phyloP scores from a whole-genome alignment of 2,888 invertebrate genomes.

The Nemoura dubitans region DNA sequence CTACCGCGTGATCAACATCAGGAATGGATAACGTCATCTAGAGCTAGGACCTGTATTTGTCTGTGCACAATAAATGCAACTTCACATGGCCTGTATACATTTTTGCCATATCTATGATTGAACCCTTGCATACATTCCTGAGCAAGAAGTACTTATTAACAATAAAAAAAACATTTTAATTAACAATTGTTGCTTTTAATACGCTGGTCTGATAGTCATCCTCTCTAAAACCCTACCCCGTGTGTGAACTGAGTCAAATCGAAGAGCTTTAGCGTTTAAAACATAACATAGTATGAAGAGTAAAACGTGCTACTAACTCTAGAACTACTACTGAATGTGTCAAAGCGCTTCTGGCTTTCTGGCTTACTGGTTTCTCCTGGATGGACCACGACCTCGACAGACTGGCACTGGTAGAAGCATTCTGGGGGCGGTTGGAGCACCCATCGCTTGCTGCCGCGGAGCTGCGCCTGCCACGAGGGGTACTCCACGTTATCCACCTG shows the following conservation, averaged over 20 bases:
- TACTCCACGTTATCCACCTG: slow-evolving; percentile 93
- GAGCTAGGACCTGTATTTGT: neutral
- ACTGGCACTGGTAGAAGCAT: slow-evolving; percentile 81
- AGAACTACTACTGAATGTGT: neutral
- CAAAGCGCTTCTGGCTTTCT: neutral
- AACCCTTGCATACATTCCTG: slow-evolving; percentile 12
- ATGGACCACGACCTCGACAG: slow-evolving; percentile 75
- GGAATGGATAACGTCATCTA: neutral
- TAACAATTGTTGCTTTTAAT: neutral
- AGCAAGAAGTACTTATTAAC: neutral
- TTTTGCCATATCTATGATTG: neutral
- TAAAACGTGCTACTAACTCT: too few relatives aligned
- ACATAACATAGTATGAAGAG: neutral
- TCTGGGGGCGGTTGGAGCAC: slow-evolving; percentile 91
- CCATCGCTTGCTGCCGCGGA: slow-evolving; percentile 90
- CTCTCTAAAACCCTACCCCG: neutral
- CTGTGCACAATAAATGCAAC: neutral
- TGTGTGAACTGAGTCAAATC: neutral
- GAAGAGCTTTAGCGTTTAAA: neutral
- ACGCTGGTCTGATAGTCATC: neutral
- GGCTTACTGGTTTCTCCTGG: slow-evolving; percentile 90
- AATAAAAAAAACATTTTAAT: neutral
- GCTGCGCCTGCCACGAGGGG: slow-evolving; percentile 97
- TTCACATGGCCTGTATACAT: slow-evolving; percentile 12
- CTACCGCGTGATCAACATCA: slow-evolving; percentile 35